Base-by-base conservation (phyloP, 2,888 invertebrate species). In the Linyphia triangularis region DNA sequence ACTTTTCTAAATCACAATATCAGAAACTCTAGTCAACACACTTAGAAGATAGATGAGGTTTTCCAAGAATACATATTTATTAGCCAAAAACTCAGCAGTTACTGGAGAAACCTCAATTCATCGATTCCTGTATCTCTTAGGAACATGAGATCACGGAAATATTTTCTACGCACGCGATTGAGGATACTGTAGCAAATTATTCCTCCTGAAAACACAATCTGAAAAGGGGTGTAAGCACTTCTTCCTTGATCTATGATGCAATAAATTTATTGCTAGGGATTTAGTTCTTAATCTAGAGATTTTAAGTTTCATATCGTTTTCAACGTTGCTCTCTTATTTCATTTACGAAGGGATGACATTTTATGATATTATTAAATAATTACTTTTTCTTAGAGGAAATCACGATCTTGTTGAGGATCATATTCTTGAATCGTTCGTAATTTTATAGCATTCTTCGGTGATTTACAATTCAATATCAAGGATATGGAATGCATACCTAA, bases 41-140 rank as follows among this genome's bases (percentile, higher is more conserved):
- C 33, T 6, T 33, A 9, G n/a, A n/a, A 51, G 51, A 51, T 51
- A n/a, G n/a, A 51, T 51, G 51, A 51, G 4, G 33, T 33, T 10
- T 51, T 63, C 28, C 26, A 63, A 28, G 28, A 63, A 13, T 63
- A 28, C 63, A 28, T 63, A 63, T 63, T 63, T 63, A 63, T 63
- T 63, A 63, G 13, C 28, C 63, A 16, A 28, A 63, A 63, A 24
- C 9, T 51, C 10, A 24, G 13, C 51, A 16, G 51, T 63, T 26
- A 22, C 24, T 63, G 63, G 24, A 63, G 24, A 10, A 63, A 28
- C 28, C 63, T 63, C 16, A 24, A 4, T 16, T 63, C 63, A 63
- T 63, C 63, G 63, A 63, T 63, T 63, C 9, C 26, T 16, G 16
- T 22, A 28, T 26, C 63, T 26, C 24, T 1, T 16, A 28, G 28